Conservation (phyloP, 1,140 invertebrate genomes). For the Neotoxoptera formosana region DNA sequence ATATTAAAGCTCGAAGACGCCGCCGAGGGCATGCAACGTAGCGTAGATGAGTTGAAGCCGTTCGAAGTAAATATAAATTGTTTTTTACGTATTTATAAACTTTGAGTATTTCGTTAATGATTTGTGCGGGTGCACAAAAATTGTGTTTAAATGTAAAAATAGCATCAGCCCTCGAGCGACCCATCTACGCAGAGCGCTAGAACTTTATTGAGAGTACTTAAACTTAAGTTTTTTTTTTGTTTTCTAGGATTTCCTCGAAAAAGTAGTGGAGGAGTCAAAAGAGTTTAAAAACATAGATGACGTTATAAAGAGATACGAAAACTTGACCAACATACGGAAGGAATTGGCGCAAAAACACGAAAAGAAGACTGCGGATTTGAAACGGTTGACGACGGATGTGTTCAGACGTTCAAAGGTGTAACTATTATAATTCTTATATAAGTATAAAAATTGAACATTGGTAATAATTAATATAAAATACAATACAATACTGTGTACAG, state of each 20-base stretch:
- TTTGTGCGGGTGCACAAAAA: neutral
- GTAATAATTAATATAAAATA: no score
- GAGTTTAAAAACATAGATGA: conserved; percentile 32
- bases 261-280: conserved; percentile 32
- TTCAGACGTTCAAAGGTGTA: conserved; percentile 45
- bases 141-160: neutral
- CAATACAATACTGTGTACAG: neutral
- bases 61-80: conserved; percentile 43
- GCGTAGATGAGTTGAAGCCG: conserved; percentile 33
- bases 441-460: neutral
- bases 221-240: neutral
- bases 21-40: conserved; percentile 17
- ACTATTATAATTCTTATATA: neutral
- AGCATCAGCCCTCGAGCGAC: neutral
- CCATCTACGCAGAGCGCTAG: neutral
- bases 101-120: neutral
- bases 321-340: conserved; percentile 41
- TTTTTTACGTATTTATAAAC: neutral
- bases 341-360: conserved; percentile 42
- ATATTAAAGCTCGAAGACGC: conserved; percentile 29
- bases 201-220: neutral
- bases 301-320: conserved; percentile 51
- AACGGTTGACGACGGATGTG: neutral
- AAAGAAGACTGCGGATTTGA: conserved; percentile 22
- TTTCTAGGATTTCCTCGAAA: conserved; percentile 30